Evolutionary conservation across 2,797 vertebrate genomes (phyloP), one percentile per base, ranked within the genome.

Genomic region (Otolemur crassicaudatus): DNA sequence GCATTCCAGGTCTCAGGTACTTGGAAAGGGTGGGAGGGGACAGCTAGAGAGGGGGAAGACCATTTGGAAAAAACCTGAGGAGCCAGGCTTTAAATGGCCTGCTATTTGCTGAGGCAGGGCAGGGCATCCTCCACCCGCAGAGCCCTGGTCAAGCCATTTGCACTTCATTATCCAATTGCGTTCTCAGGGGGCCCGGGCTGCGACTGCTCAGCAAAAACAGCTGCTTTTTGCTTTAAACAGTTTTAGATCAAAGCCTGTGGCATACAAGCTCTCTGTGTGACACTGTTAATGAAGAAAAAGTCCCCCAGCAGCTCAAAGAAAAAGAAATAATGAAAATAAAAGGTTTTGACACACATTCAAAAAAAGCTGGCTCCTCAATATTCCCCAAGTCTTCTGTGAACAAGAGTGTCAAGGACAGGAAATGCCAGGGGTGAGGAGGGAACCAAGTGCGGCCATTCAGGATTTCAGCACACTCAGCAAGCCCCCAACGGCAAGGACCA

Each of bases 251-350:
- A 97, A 97, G 96, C 92, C 86, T 19, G 34, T 0, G 0, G 95
- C 83, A 46, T 31, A 63, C 61, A 43, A 80, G 93, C 83, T 96
- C 76, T 94, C 77, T 16, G 13, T 34, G 61, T 89, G 92, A 95
- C 94, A 65, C 83, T 43, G 67, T 43, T 96, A 97, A 97, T 87
- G 80, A 97, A 96, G 95, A 96, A 96, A 92, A 94, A 95, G 65
- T 91, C 86, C 94, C 86, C 93, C 65, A 63, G 90, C 70, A 91
- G 95, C 89, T 89, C 93, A 73, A 93, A 97, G 34, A 34, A 65
- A 80, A 83, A 86, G 65, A 90, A 46, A 92, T 27, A 90, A 92
- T 90, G 81, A 94, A 95, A 97, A 96, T 67, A 90, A 97, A 96
- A 92, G 85, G 53, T 70, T 94, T 93, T 94, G 80, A 93, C 72